A percentile compares a stretch with the other conserved stretches of the same genome.
These are phyloP conservation scores for Campaea margaritaria DNA, from an alignment of 2,888 invertebrate genomes.

Conservation along the genomic window DNA sequence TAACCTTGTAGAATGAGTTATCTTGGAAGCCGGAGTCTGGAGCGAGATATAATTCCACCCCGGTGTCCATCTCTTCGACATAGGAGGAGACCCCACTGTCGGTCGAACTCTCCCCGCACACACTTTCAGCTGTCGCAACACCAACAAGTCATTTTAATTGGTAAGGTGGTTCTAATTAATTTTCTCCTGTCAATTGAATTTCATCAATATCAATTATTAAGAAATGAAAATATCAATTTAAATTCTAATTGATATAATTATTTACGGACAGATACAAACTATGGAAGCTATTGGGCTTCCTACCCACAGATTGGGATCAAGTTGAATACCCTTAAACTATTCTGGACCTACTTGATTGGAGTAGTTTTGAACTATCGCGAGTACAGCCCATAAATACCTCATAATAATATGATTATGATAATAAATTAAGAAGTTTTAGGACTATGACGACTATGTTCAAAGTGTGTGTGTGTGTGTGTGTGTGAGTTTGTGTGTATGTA, in stretches of 20 bases:
- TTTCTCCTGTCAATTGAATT: background rate
- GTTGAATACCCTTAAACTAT: too few species aligned
- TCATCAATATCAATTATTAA: background rate
- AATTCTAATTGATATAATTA: too few species aligned
- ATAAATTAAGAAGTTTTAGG: too few species aligned
- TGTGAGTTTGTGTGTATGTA: background rate
- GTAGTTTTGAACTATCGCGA: too few species aligned
- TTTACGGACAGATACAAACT: too few species aligned
- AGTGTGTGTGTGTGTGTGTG: background rate
- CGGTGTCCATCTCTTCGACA: constrained; percentile 56
- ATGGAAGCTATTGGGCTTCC: too few species aligned
- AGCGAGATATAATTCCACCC: constrained; percentile 60
- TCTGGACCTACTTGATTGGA: too few species aligned
- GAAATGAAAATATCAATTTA: too few species aligned
- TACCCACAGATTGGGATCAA: too few species aligned
- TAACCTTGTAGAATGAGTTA: constrained; percentile 52
- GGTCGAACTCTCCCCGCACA: constrained; percentile 18
- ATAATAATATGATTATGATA: too few species aligned
- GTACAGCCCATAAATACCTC: too few species aligned
- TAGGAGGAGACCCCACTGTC: constrained; percentile 9
- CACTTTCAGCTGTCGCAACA: constrained; percentile 28
- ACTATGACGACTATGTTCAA: background rate
- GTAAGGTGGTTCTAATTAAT: too few species aligned
- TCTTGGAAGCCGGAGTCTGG: constrained; percentile 61
- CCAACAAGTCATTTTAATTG: background rate